Evolutionary conservation across 2,888 invertebrate genomes (phyloP).

Genomic region (Galerucella pusilla): DNA sequence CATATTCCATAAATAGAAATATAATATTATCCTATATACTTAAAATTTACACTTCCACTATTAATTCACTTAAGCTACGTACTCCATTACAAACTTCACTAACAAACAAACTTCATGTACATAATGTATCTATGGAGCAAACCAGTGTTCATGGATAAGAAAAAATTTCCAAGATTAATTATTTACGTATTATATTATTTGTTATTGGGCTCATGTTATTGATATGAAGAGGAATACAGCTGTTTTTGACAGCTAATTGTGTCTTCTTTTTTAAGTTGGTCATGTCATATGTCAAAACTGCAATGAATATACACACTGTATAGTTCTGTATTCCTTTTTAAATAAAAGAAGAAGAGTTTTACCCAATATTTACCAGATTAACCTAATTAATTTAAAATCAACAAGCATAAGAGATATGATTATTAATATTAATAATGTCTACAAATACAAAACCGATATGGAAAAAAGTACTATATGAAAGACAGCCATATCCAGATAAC

Average conservation of each 20-base stretch:
- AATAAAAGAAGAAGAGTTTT: not conserved
- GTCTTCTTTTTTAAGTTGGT: not conserved
- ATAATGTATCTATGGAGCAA: not conserved
- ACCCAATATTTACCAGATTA: not conserved
- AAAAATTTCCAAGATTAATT: not conserved
- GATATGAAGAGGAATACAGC: not conserved
- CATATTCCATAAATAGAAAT: too few relatives aligned
- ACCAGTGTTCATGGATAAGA: not conserved
- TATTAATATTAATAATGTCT: not conserved
- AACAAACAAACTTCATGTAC: not conserved
- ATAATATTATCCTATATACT: conserved; percentile 58
- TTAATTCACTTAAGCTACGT: not conserved
- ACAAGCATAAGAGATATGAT: not conserved
- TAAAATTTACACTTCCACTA: not conserved
- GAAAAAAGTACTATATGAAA: conserved; percentile 91
- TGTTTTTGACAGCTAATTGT: not conserved
- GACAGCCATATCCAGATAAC: conserved; percentile 89
- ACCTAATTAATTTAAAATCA: not conserved
- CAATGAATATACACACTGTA: too few relatives aligned
- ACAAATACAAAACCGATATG: conserved; percentile 69
- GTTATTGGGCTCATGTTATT: not conserved
- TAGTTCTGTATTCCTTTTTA: too few relatives aligned
- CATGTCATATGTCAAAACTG: too few relatives aligned
- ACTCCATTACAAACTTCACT: not conserved
- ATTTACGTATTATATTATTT: conserved; percentile 7